Percentiles rank a stretch among this genome's conserved stretches.
Conservation (phyloP, 2,888 invertebrate species). For the Drosophila neutralis region DNA sequence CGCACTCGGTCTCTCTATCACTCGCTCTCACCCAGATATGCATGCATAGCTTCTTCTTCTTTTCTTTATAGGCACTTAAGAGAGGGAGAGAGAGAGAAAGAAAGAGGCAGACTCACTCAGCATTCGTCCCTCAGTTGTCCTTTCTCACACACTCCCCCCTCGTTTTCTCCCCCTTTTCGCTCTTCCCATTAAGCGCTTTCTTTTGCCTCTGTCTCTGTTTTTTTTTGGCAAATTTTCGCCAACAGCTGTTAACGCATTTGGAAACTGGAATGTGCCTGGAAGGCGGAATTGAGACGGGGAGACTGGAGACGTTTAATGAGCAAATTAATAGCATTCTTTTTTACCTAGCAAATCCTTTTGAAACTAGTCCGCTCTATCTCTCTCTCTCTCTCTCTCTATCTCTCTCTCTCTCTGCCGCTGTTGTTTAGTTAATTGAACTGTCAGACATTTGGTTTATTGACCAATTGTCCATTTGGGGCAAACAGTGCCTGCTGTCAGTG, state of each 20-base stretch:
- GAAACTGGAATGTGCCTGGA: constrained; percentile 12
- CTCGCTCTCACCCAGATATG: constrained; percentile 17
- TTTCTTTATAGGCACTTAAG: constrained; percentile 41
- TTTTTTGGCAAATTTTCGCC: constrained; percentile 48
- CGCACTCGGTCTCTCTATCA: not conserved
- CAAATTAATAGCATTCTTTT: constrained; percentile 74
- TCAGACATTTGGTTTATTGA: constrained; percentile 44
- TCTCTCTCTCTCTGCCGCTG: not conserved
- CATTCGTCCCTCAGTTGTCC: constrained; percentile 46
- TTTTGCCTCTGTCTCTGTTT: constrained; percentile 22
- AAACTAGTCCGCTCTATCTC: constrained; percentile 19
- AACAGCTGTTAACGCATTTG: constrained; percentile 58
- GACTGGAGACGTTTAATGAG: constrained; percentile 64
- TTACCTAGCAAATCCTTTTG: constrained; percentile 33
- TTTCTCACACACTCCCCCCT: constrained; percentile 5
- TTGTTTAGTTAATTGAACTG: constrained; percentile 54
- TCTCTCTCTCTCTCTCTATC: no score
- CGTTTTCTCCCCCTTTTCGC: not conserved
- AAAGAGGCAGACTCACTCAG: constrained; percentile 5
- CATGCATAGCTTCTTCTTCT: constrained; percentile 4
- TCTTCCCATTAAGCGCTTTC: constrained; percentile 2
- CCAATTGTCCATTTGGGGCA: constrained; percentile 17
- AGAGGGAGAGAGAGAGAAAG: not conserved
- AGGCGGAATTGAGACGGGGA: not conserved
- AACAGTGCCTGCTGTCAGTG: constrained; percentile 11